phyloP scores from a whole-genome alignment of 2,113 vertebrate species.

The Crotalus horridus region DNA sequence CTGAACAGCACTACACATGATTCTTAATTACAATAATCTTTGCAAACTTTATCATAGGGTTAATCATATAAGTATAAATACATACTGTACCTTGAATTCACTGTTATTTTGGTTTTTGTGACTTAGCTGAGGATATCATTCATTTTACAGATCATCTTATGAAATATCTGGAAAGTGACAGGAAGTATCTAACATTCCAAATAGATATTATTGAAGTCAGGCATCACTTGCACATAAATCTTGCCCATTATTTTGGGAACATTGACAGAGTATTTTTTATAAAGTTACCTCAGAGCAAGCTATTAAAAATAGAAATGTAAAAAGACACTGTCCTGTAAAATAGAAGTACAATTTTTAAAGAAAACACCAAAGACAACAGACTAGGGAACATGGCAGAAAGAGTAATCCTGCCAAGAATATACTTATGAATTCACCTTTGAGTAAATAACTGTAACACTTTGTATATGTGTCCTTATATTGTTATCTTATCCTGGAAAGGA shows the following conservation, averaged over 20 bases:
- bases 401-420: conserved; percentile 46
- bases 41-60: conserved; percentile 39
- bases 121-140: conserved; percentile 50
- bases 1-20: conserved; percentile 26
- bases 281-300: conserved; percentile 31
- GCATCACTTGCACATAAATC: conserved; percentile 29
- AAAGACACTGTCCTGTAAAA: conserved; percentile 52
- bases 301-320: conserved; percentile 49
- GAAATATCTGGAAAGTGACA: conserved; percentile 45
- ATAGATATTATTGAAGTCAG: conserved; percentile 40
- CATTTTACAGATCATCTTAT: conserved; percentile 31
- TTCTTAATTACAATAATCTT: conserved; percentile 20
- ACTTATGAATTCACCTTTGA: conserved; percentile 31
- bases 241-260: conserved; percentile 54
- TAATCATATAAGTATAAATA: conserved; percentile 40
- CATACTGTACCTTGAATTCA: not conserved
- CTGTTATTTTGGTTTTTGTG: conserved; percentile 21
- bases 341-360: conserved; percentile 41
- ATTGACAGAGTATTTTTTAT: conserved; percentile 44
- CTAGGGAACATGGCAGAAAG: conserved; percentile 32
- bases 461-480: not conserved
- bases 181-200: conserved; percentile 22
- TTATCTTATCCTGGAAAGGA: not conserved
- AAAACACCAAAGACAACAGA: not conserved
- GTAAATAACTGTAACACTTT: conserved; percentile 37